phyloP scores from a whole-genome alignment of 2,113 vertebrate species.

The Turdus rufiventris region DNA sequence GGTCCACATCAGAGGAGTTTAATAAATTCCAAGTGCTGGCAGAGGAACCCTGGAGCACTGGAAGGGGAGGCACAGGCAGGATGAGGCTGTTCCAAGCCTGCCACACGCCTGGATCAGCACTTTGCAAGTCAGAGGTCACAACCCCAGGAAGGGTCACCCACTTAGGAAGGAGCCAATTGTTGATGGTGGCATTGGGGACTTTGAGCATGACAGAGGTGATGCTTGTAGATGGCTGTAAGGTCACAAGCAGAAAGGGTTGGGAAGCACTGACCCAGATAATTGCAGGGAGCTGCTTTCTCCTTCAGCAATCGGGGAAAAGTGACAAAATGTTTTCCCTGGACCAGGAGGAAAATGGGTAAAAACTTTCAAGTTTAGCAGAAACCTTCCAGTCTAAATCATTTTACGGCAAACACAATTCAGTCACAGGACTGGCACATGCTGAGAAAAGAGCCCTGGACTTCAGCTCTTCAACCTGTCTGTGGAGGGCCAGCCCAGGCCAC shows the following conservation, averaged over 20 bases:
- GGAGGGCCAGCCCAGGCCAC: not conserved
- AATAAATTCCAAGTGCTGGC: not conserved
- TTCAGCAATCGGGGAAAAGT: not conserved
- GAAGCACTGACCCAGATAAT: constrained; percentile 40
- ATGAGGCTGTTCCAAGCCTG: not conserved
- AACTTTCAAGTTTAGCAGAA: not conserved
- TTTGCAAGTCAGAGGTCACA: not conserved
- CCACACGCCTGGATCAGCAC: not conserved
- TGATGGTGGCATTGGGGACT: not conserved
- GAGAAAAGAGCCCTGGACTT: not conserved
- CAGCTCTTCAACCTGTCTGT: not conserved
- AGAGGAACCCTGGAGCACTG: not conserved
- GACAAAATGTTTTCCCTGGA: not conserved
- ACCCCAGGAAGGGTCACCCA: constrained; percentile 1
- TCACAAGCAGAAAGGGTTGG: not conserved
- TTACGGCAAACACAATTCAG: not conserved
- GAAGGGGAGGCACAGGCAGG: not conserved
- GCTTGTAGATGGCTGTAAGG: not conserved
- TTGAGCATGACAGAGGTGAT: constrained; percentile 17
- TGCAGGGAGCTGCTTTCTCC: not conserved
- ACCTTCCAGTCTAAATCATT: not conserved
- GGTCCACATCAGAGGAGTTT: not conserved
- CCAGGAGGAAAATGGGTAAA: not conserved
- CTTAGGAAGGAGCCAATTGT: not conserved
- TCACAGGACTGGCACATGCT: not conserved